Evolutionary conservation across 2,797 vertebrate species (phyloP).

Genomic region (Semaprochilodus insignis): DNA sequence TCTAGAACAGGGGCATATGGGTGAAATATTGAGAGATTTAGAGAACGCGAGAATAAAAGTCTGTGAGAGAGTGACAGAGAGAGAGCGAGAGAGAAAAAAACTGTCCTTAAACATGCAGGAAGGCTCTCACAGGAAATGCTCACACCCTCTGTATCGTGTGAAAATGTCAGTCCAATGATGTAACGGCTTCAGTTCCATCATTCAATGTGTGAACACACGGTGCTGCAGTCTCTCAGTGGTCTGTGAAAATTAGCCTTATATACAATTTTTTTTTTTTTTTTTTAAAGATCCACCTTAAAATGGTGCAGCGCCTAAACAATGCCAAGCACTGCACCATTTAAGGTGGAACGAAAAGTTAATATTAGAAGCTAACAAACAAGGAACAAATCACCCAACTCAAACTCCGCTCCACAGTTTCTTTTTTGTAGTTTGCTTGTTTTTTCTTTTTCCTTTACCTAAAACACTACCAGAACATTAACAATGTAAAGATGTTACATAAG

Average conservation of each 20-base stretch:
- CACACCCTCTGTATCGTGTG: constrained; percentile 63
- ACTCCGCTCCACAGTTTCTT: neutral
- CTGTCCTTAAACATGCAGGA: constrained; percentile 17
- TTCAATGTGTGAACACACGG: constrained; percentile 27
- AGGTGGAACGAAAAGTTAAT: no score
- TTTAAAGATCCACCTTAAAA: no score
- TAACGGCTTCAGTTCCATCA: constrained; percentile 62
- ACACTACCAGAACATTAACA: neutral
- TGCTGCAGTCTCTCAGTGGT: neutral
- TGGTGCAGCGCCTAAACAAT: no score
- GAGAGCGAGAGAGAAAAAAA: neutral
- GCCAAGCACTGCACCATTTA: no score
- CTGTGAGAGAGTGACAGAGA: neutral
- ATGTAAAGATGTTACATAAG: constrained; percentile 38
- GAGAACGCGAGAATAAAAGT: neutral
- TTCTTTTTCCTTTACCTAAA: neutral
- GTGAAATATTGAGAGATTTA: neutral
- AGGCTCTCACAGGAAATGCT: constrained; percentile 56
- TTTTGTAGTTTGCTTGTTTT: no score
- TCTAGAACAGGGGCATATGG: neutral
- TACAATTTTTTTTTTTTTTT: no score
- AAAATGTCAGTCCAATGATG: constrained; percentile 66
- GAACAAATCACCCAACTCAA: neutral
- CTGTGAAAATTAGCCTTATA: no score
- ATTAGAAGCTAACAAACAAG: no score